phyloP scores from a whole-genome alignment of 2,113 vertebrate species.

The Eublepharis macularius region DNA sequence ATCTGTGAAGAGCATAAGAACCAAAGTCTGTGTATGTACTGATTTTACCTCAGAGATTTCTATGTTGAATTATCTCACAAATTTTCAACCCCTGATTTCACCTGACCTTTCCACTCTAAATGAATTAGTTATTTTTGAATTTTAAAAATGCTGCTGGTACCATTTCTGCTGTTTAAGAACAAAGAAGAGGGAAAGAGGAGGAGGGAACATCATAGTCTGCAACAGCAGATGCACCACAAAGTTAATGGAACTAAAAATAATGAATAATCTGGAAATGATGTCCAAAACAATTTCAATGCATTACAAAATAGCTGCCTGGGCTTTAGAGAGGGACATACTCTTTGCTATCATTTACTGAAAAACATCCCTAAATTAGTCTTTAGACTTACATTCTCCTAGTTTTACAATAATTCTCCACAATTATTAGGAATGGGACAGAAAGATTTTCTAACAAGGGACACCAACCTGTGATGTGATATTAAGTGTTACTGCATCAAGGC shows the following conservation, averaged over 20 bases:
- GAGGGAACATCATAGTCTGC: too few species aligned
- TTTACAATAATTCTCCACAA: not conserved
- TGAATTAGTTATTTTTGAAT: too few species aligned
- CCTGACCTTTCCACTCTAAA: too few species aligned
- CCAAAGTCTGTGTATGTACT: too few species aligned
- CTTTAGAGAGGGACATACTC: not conserved
- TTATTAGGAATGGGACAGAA: not conserved
- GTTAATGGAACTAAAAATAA: not conserved
- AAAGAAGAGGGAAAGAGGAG: too few species aligned
- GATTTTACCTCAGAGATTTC: too few species aligned
- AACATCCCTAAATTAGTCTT: not conserved
- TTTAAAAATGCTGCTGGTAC: too few species aligned
- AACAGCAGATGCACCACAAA: not conserved
- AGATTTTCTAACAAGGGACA: not conserved
- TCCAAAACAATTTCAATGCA: not conserved
- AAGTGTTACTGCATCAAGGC: constrained; percentile 90
- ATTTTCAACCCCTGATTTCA: too few species aligned
- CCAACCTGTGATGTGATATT: constrained; percentile 92
- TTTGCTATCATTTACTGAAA: not conserved
- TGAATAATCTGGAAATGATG: not conserved
- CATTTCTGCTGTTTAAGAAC: too few species aligned
- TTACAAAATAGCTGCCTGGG: not conserved
- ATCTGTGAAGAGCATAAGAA: too few species aligned
- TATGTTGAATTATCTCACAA: too few species aligned
- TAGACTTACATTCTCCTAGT: not conserved